phyloP scores from a whole-genome alignment of 2,113 vertebrate species.

The Platysternon megacephalum region DNA sequence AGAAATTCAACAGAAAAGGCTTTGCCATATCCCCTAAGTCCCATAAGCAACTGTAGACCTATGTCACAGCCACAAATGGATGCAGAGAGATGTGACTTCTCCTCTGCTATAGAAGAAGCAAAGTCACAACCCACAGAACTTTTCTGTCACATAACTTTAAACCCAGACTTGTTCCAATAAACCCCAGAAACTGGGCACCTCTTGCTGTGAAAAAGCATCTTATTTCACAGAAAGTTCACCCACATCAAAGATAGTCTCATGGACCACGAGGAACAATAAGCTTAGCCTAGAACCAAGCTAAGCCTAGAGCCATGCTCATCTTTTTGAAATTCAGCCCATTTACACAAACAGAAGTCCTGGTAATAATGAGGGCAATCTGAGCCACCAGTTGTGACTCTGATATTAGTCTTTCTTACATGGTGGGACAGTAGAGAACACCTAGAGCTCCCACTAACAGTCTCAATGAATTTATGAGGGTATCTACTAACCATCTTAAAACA shows the following conservation, averaged over 20 bases:
- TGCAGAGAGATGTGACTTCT: constrained; percentile 57
- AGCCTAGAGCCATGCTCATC: background rate
- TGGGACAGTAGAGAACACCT: background rate
- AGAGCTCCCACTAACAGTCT: background rate
- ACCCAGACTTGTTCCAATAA: background rate
- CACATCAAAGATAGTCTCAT: background rate
- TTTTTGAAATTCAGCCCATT: background rate
- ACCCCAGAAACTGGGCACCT: background rate
- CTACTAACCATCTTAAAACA: background rate
- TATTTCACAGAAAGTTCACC: background rate
- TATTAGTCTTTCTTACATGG: background rate
- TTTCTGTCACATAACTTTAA: constrained; percentile 37
- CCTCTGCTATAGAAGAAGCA: constrained; percentile 29
- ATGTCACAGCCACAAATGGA: constrained; percentile 62
- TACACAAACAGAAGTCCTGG: background rate
- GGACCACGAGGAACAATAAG: background rate
- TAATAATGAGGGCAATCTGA: background rate
- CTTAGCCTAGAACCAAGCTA: background rate
- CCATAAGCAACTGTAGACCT: constrained; percentile 75
- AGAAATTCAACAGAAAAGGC: constrained; percentile 77
- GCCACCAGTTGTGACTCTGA: background rate
- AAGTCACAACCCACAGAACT: constrained; percentile 59
- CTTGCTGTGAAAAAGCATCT: background rate
- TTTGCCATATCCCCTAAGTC: constrained; percentile 71
- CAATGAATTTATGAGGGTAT: background rate